Conservation (phyloP, 1,140 invertebrate species). For the Anoplolepis gracilipes region DNA sequence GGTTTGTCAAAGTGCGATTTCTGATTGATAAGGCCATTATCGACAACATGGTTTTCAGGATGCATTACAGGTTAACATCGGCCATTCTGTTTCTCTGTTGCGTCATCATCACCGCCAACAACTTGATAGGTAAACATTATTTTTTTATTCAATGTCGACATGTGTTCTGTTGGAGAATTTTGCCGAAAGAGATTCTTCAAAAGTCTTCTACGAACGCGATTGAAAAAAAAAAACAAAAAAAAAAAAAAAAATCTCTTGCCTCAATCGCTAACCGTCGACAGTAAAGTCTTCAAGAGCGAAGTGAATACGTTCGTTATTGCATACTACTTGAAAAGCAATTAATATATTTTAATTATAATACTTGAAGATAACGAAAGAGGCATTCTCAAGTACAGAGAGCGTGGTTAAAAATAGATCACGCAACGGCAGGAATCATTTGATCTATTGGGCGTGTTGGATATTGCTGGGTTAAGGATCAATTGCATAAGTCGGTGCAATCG, state of each 20-base stretch:
- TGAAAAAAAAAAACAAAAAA: no score
- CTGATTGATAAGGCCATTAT: slow-evolving; percentile 94
- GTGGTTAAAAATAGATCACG: slow-evolving; percentile 38
- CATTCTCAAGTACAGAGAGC: neutral
- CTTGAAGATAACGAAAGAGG: no score
- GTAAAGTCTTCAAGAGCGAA: neutral
- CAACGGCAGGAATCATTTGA: slow-evolving; percentile 42
- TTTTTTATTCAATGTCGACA: neutral
- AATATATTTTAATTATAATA: no score
- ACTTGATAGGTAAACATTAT: slow-evolving; percentile 93
- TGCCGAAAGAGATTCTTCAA: neutral
- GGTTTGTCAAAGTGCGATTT: slow-evolving; percentile 94
- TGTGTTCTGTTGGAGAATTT: neutral
- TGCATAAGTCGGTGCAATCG: slow-evolving; percentile 12
- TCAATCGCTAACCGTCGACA: no score
- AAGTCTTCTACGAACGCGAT: slow-evolving; percentile 8
- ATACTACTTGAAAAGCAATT: no score
- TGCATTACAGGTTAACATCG: slow-evolving; percentile 95
- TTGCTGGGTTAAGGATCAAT: slow-evolving; percentile 51
- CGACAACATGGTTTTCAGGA: slow-evolving; percentile 95
- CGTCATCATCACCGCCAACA: slow-evolving; percentile 95
- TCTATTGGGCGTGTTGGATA: neutral
- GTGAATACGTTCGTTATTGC: neutral
- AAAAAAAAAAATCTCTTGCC: neutral
- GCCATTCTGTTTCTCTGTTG: slow-evolving; percentile 95